Evolutionary conservation across 2,113 vertebrate species (phyloP), one percentile per base, ranked within the genome.

Genomic region (Calypte anna): DNA sequence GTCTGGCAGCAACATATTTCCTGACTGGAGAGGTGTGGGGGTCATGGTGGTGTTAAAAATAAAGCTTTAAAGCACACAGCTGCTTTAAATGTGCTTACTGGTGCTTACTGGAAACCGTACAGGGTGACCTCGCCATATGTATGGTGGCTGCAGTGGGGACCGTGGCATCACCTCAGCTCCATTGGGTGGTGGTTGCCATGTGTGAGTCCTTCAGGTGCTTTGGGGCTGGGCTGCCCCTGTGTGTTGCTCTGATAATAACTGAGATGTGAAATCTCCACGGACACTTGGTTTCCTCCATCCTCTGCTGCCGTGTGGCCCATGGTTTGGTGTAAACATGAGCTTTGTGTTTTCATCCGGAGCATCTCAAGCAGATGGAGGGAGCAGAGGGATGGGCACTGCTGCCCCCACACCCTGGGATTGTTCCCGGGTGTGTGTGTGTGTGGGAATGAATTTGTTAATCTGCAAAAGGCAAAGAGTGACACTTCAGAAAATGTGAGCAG

Each of bases 401-500:
- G 40, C 50, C 63, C 77, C 77, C 9, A 6, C 40, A 36, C 48
- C 69, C 57, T 3, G 3, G 50, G 64, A 19, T 23, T 3, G 38
- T 61, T 93, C 50, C 73, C 6, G 1, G 18, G 73, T 1, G 3
- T 22, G 48, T 17, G 85, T 54, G 3, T 22, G 48, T 14, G 85
- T 51, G 93, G 90, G 75, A 75, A 77, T 27, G 87, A 7, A 15
- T 48, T 77, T 55, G 90, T 86, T 95, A 7, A 82, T 57, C 93
- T 86, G 91, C 72, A 21, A 22, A 57, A 61, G 73, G 93, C 92
- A 55, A 6, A 83, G 94, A 88, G 94, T 87, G 97, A 86, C 93
- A 84, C 95, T 75, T 31, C 36, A 64, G 94, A 30, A 64, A 79
- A 91, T 84, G 88, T 64, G 86, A 93, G 68, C 95, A 88, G 82